These are phyloP conservation scores for Ficedula albicollis DNA, from an alignment of 2,797 vertebrate species.

Conservation along the genomic window DNA sequence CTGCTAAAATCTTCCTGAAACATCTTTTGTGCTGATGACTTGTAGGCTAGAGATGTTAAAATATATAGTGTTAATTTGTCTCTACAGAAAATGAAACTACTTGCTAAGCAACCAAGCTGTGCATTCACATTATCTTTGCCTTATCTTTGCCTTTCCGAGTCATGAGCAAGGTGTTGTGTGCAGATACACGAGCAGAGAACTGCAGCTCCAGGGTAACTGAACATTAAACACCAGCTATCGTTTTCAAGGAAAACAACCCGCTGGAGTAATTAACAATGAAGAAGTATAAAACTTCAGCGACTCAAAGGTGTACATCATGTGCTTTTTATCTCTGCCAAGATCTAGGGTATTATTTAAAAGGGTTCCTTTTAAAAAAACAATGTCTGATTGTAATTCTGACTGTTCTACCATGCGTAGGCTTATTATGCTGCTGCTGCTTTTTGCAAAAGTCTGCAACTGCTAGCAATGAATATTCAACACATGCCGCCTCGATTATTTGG, in stretches of 20 bases:
- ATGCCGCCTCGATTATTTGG: neutral
- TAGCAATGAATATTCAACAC: slow-evolving; percentile 29
- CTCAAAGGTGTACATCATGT: neutral
- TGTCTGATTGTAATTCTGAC: neutral
- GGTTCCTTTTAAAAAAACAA: neutral
- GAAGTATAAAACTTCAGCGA: neutral
- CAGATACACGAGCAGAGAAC: neutral
- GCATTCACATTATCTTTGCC: neutral
- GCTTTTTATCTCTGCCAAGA: neutral
- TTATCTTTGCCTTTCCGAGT: neutral
- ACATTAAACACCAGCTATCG: neutral
- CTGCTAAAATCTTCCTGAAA: neutral
- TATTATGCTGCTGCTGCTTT: neutral
- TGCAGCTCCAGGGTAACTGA: neutral
- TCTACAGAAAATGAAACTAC: neutral
- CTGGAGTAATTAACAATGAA: neutral
- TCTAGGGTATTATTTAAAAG: neutral
- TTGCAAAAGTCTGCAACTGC: neutral
- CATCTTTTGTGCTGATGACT: neutral
- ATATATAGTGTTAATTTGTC: neutral
- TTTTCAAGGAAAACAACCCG: neutral
- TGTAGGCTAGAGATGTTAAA: neutral
- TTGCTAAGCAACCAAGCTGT: neutral
- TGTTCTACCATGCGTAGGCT: neutral
- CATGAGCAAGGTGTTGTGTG: neutral